Base-by-base conservation (phyloP, 2,888 invertebrate genomes). In the Drosophila affinis region DNA sequence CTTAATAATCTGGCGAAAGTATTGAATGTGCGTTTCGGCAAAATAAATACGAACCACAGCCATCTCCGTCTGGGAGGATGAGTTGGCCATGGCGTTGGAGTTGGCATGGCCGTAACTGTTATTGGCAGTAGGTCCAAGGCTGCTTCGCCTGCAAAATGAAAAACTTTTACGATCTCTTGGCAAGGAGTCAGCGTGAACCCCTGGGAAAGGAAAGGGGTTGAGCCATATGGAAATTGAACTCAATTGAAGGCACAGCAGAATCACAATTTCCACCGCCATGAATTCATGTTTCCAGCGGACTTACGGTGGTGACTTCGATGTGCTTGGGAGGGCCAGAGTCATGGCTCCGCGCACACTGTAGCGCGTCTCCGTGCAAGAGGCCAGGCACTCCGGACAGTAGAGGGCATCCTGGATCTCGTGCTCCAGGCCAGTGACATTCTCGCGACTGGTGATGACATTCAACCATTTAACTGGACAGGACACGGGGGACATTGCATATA, bases 341-440 rank as follows among this genome's bases (percentile, higher is more conserved):
- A 84, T 90, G 48, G 87, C 79, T 1, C 84, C 87, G 0, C 85
- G 84, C 14, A 94, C 93, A 52, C 88, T 92, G 83, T 94, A 95
- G 34, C 93, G 91, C 2, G 93, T 93, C 39, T 92, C 92, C 51
- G 88, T 89, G 78, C 95, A 95, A 61, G 94, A 93, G 3, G 95
- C 93, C 65, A 93, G 87, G 83, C 95, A 95, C 6, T 93, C 84
- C 0, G 93, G 91, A 81, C 95, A 95, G 69, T 78, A 91, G 27
- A 95, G 85, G 1, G 94, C 93, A 70, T 94, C 93, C 60, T 93
- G 92, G 44, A 92, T 58, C 83, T 94, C 94, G 32, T 91, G 88
- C 76, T 93, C 92, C 6, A 93, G 85, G 0, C 93, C 93, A 17
- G 90, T 76, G 3, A 89, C 85, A 56, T 84, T 63, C 52, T 76